Conservation (phyloP, 1,140 invertebrate species). For the Cepaea nemoralis region DNA sequence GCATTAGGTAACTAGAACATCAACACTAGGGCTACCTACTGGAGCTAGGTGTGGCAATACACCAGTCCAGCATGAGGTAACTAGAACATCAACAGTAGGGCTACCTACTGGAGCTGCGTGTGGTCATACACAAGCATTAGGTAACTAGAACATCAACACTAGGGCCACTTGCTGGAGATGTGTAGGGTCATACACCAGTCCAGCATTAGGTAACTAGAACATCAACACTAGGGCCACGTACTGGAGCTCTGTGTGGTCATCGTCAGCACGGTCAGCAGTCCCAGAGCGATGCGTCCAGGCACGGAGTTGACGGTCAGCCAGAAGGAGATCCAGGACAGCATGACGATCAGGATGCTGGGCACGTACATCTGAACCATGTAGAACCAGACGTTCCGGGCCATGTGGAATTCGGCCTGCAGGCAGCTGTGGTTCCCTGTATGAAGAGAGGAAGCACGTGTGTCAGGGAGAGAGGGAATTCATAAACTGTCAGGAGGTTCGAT, state of each 20-base stretch:
- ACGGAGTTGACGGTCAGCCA: slow-evolving; percentile 67
- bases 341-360: slow-evolving; percentile 66
- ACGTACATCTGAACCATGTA: slow-evolving; percentile 69
- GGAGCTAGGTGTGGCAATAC: too few species aligned
- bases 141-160: too few species aligned
- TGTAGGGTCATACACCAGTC: neutral
- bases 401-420: slow-evolving; percentile 58
- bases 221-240: neutral
- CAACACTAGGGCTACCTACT: too few species aligned
- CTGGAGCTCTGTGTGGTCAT: slow-evolving; percentile 66
- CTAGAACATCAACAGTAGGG: too few species aligned
- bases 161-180: too few species aligned
- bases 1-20: too few species aligned
- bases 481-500: too few species aligned
- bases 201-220: too few species aligned
- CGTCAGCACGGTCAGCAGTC: slow-evolving; percentile 65
- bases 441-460: neutral
- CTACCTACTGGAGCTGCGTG: too few species aligned
- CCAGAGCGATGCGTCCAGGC: slow-evolving; percentile 65
- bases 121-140: too few species aligned
- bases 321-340: slow-evolving; percentile 69
- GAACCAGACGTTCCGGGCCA: slow-evolving; percentile 63
- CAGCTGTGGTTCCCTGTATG: slow-evolving; percentile 64
- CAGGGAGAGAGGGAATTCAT: neutral
- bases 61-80: too few species aligned